Evolutionary conservation across 2,113 vertebrate species (phyloP).

Genomic region (Mus pahari): DNA sequence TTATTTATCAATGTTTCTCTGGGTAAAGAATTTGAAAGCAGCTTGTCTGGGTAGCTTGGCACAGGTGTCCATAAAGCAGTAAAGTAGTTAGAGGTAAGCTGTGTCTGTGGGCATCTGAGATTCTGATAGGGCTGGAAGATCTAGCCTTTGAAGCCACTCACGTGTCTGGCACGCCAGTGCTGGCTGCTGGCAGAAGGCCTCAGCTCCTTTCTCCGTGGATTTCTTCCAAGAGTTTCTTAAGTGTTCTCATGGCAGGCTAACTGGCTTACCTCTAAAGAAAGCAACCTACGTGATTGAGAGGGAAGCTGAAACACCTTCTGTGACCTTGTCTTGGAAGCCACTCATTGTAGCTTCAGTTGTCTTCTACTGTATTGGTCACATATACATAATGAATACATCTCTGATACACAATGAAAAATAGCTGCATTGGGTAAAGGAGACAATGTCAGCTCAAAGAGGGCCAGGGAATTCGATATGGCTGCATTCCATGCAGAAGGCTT

Average conservation of each 20-base stretch:
- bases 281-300: background rate
- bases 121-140: background rate
- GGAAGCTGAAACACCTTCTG: background rate
- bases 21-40: background rate
- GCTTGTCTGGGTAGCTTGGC: background rate
- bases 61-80: background rate
- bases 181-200: background rate
- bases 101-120: background rate
- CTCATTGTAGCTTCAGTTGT: background rate
- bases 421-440: background rate
- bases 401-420: background rate
- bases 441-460: background rate
- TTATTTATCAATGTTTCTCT: slow-evolving; percentile 23
- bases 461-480: background rate
- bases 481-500: background rate
- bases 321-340: background rate
- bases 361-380: background rate
- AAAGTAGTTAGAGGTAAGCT: background rate
- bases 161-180: background rate
- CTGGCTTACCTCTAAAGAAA: slow-evolving; percentile 19
- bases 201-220: background rate
- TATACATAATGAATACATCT: background rate
- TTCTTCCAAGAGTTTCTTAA: background rate
- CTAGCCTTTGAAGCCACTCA: slow-evolving; percentile 12
- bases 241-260: background rate